A percentile compares a stretch with the other conserved stretches of the same genome.
phyloP scores from a whole-genome alignment of 1,140 invertebrate genomes.

The Eumeta japonica region DNA sequence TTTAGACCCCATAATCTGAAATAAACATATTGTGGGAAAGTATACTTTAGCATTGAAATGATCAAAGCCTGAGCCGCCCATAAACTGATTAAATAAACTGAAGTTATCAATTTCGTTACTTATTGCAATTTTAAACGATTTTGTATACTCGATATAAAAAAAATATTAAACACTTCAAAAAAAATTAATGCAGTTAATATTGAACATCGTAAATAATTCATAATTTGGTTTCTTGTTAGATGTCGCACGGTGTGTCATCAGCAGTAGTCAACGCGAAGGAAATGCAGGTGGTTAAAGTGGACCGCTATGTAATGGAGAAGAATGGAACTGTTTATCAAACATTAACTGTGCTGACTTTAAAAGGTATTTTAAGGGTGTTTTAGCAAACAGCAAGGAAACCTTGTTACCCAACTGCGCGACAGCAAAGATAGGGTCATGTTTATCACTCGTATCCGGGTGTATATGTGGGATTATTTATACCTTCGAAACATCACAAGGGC shows the following conservation, averaged over 20 bases:
- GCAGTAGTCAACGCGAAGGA: constrained; percentile 48
- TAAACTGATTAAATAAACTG: too few species aligned
- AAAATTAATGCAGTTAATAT: background rate
- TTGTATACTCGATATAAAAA: background rate
- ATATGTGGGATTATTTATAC: too few species aligned
- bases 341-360: constrained; percentile 46
- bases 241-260: constrained; percentile 42
- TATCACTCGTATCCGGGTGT: too few species aligned
- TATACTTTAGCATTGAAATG: too few species aligned
- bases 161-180: background rate
- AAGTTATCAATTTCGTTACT: background rate
- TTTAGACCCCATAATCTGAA: too few species aligned
- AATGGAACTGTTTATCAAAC: constrained; percentile 52
- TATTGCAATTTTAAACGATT: background rate
- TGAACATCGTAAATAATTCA: background rate
- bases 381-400: background rate
- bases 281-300: constrained; percentile 53
- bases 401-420: too few species aligned
- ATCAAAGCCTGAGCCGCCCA: too few species aligned
- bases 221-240: constrained; percentile 14
- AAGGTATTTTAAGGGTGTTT: constrained; percentile 26
- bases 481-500: too few species aligned
- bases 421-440: too few species aligned
- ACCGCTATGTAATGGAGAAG: constrained; percentile 57
- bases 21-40: too few species aligned